Evolutionary conservation across 2,888 invertebrate genomes (phyloP).

Genomic region (Drosophila peninsularis): DNA sequence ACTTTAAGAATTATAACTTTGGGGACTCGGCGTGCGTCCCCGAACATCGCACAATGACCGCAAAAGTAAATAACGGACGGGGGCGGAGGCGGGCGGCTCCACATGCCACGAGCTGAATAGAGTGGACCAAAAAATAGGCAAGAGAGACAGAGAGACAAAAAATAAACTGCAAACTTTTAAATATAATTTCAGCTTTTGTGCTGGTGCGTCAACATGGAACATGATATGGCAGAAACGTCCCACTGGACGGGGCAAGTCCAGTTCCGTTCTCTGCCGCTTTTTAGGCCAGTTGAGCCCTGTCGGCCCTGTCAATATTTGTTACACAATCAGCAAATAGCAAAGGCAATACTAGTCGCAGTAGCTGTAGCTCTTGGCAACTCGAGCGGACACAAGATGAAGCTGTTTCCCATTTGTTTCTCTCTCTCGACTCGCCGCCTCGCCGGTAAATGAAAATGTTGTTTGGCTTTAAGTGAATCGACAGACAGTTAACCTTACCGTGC

Average conservation of each 20-base stretch:
- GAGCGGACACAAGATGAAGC: conserved; percentile 41
- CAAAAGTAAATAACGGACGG: conserved; percentile 77
- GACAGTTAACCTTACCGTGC: conserved; percentile 17
- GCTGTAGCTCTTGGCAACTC: conserved; percentile 13
- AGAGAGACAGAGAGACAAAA: conserved; percentile 7
- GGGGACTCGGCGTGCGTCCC: conserved; percentile 63
- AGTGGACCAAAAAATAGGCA: conserved; percentile 10
- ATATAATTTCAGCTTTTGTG: conserved; percentile 79
- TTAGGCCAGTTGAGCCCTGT: conserved; percentile 32
- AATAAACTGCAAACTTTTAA: conserved; percentile 63
- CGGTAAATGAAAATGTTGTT: conserved; percentile 64
- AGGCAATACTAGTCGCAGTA: conserved; percentile 19
- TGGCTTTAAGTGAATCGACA: conserved; percentile 38
- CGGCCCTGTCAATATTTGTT: conserved; percentile 75
- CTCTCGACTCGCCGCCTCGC: too few species aligned
- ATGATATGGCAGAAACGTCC: conserved; percentile 70
- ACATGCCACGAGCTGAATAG: conserved; percentile 21
- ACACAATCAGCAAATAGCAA: conserved; percentile 72
- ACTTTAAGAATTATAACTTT: conserved; percentile 80
- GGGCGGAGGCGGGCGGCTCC: conserved; percentile 33
- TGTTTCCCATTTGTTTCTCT: conserved; percentile 15
- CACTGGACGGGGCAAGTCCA: conserved; percentile 40
- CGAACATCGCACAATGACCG: conserved; percentile 69
- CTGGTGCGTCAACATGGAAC: conserved; percentile 77
- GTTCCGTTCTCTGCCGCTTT: neutral